Conservation (phyloP, 2,113 vertebrate species). For the Marmota flaviventris region DNA sequence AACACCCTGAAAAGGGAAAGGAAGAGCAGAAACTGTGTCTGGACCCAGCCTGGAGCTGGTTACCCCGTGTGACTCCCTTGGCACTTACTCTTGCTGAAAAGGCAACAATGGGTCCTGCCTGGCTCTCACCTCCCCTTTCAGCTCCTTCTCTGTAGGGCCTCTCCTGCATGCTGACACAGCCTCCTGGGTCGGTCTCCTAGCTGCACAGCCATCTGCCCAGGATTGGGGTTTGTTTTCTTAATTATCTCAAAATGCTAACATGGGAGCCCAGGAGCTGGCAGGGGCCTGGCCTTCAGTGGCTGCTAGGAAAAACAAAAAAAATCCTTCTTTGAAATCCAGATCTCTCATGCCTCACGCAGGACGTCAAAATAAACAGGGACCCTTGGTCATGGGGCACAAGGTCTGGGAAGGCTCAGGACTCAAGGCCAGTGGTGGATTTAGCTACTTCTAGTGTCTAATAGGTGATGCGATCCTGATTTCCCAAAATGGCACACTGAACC, state of each 20-base stretch:
- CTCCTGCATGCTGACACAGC: background rate
- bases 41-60: background rate
- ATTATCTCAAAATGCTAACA: constrained; percentile 88
- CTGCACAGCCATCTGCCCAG: constrained; percentile 75
- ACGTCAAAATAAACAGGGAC: constrained; percentile 86
- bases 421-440: constrained; percentile 58
- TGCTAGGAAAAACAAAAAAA: constrained; percentile 79
- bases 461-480: background rate
- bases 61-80: background rate
- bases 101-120: background rate
- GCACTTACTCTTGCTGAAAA: background rate
- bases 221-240: constrained; percentile 85
- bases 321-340: constrained; percentile 79
- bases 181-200: background rate
- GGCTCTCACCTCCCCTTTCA: background rate
- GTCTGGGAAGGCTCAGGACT: constrained; percentile 75
- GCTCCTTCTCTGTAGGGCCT: background rate
- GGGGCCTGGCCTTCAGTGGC: constrained; percentile 77
- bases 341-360: constrained; percentile 47
- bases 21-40: background rate
- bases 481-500: constrained; percentile 15
- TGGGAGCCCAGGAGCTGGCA: constrained; percentile 77
- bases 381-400: constrained; percentile 51
- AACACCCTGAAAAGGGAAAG: background rate
- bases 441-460: constrained; percentile 47